Percentiles rank a stretch among this genome's conserved stretches.
phyloP scores from a whole-genome alignment of 2,113 vertebrate species.

The Xiphophorus hellerii region DNA sequence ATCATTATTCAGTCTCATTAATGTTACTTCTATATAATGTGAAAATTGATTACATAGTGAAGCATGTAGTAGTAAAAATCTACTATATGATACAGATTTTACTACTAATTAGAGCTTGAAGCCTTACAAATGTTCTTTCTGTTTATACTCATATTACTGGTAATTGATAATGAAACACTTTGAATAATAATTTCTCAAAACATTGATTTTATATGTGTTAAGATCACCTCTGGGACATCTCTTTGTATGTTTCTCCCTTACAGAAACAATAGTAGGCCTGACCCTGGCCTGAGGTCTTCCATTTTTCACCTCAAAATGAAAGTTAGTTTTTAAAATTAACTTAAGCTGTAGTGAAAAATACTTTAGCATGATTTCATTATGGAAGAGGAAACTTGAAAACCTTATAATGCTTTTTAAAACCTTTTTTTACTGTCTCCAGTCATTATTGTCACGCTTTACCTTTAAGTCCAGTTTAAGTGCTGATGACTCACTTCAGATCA shows the following conservation, averaged over 20 bases:
- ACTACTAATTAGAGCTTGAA: background rate
- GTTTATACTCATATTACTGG: background rate
- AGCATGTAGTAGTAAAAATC: background rate
- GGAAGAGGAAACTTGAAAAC: background rate
- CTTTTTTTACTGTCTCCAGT: conserved; percentile 13
- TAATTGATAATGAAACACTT: background rate
- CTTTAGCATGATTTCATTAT: background rate
- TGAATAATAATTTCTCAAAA: background rate
- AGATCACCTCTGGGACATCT: background rate
- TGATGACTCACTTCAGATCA: conserved; percentile 65
- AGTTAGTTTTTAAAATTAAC: no score
- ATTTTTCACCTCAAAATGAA: no score
- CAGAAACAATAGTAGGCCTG: no score
- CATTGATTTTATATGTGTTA: background rate
- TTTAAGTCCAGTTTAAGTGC: conserved; percentile 28
- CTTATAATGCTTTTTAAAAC: background rate
- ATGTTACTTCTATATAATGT: background rate
- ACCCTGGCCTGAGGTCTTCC: no score
- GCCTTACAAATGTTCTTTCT: background rate
- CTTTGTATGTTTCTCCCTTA: background rate
- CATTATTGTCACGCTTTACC: conserved; percentile 5
- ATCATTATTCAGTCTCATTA: background rate
- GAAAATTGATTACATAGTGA: background rate
- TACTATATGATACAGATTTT: no score
- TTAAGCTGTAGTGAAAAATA: no score